phyloP scores from a whole-genome alignment of 2,797 vertebrate genomes.

The Sebastes steindachneri region DNA sequence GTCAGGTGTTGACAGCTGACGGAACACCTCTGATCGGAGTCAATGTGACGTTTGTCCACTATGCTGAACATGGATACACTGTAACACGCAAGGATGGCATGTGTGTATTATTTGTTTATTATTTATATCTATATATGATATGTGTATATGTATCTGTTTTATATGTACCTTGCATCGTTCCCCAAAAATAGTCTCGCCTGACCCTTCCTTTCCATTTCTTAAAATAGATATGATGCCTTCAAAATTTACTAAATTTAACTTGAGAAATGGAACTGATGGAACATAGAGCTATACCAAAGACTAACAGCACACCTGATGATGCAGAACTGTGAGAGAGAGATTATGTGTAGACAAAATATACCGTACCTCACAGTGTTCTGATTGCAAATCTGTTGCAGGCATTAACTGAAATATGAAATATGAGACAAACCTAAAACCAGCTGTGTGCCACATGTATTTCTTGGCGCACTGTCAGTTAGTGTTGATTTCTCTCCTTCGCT shows the following conservation, averaged over 20 bases:
- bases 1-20: constrained; percentile 96
- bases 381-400: not conserved
- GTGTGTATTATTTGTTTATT: constrained; percentile 71
- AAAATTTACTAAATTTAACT: no score
- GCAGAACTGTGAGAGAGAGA: not conserved
- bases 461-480: not conserved
- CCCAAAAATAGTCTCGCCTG: not conserved
- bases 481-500: not conserved
- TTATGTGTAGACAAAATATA: not conserved
- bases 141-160: not conserved
- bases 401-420: not conserved
- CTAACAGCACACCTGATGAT: no score
- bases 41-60: constrained; percentile 96
- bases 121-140: not conserved
- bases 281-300: no score
- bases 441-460: not conserved
- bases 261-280: no score
- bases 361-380: not conserved
- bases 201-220: not conserved
- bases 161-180: not conserved
- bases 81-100: constrained; percentile 98
- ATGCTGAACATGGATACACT: constrained; percentile 93
- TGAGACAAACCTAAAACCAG: not conserved
- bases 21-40: constrained; percentile 97
- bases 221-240: no score